phyloP scores from a whole-genome alignment of 2,888 invertebrate species.

The Schizaphis graminum region DNA sequence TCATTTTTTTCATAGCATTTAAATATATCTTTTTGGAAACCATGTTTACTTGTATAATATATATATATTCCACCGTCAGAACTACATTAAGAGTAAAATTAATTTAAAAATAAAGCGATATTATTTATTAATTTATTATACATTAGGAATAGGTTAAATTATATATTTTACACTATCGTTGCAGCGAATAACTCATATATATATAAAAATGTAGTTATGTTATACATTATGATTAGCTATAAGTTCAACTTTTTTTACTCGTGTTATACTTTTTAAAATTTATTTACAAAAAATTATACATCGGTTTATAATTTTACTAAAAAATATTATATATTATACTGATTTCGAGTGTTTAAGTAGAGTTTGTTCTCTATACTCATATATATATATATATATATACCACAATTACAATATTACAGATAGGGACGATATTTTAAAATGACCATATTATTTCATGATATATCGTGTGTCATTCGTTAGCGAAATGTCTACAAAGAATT shows the following conservation, averaged over 20 bases:
- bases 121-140: not conserved
- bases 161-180: not conserved
- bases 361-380: not conserved
- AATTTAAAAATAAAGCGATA: not conserved
- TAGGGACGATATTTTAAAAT: not conserved
- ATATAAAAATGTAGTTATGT: not conserved
- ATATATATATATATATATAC: not conserved
- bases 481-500: slow-evolving; percentile 14
- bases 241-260: not conserved
- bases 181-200: not conserved
- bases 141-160: not conserved
- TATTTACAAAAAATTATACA: not conserved
- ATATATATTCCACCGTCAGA: not conserved
- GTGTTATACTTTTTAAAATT: not conserved
- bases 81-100: not conserved
- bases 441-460: not conserved
- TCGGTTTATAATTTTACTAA: not conserved
- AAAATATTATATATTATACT: not conserved
- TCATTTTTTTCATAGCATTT: not conserved
- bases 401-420: not conserved
- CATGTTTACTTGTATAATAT: not conserved
- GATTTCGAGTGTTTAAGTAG: not conserved
- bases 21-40: not conserved
- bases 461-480: not conserved
- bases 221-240: not conserved